A percentile compares a stretch with the other conserved stretches of the same genome.
Conservation (phyloP, 2,888 invertebrate species). For the Platycnemis pennipes region DNA sequence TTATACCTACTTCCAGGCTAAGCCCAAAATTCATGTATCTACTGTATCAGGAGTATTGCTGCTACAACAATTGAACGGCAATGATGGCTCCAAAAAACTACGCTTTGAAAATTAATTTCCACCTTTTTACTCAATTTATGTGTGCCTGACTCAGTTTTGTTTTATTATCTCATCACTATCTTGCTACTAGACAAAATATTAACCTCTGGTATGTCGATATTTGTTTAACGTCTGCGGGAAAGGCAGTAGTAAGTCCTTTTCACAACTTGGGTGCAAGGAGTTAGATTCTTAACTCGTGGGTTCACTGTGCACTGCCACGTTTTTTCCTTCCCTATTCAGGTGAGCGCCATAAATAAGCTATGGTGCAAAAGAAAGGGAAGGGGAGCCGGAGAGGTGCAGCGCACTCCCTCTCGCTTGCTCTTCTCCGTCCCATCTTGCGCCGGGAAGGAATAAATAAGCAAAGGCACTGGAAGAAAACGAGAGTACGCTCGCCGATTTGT, state of each 20-base stretch:
- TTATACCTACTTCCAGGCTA: too few relatives aligned
- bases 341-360: conserved; percentile 10
- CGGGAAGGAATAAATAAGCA: not conserved
- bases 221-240: not conserved
- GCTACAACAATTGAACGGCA: too few relatives aligned
- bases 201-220: not conserved
- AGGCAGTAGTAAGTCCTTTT: not conserved
- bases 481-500: not conserved
- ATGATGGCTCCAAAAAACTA: too few relatives aligned
- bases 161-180: not conserved
- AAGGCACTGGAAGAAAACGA: not conserved
- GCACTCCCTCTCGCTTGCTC: not conserved
- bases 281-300: not conserved
- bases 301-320: not conserved
- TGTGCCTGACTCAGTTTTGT: not conserved
- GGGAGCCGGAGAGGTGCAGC: too few relatives aligned
- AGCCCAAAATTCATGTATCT: too few relatives aligned
- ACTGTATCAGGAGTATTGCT: too few relatives aligned
- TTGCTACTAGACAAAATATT: not conserved
- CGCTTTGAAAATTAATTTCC: too few relatives aligned
- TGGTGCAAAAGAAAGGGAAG: not conserved
- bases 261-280: not conserved
- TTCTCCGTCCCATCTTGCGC: not conserved
- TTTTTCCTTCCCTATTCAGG: not conserved
- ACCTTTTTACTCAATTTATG: too few relatives aligned